These are phyloP conservation scores for Scaptomyza caliginosa DNA, from an alignment of 2,888 invertebrate genomes.

Conservation along the genomic window DNA sequence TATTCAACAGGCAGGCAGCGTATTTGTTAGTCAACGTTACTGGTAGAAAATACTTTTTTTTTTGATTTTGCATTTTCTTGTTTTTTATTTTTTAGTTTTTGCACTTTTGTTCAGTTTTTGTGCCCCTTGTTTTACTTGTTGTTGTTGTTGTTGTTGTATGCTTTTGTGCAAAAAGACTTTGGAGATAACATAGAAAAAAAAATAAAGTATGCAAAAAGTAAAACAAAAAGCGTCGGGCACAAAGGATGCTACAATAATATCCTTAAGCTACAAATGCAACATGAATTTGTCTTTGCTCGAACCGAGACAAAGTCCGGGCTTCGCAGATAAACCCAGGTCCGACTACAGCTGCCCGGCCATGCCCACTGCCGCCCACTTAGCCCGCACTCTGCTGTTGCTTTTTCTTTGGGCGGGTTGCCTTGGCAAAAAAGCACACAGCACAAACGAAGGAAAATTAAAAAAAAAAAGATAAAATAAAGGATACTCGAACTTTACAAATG, in stretches of 20 bases:
- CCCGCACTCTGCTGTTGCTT: constrained; percentile 50
- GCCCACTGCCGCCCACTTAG: constrained; percentile 21
- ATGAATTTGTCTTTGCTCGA: constrained; percentile 74
- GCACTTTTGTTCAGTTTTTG: constrained; percentile 7
- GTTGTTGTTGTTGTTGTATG: constrained; percentile 7
- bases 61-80: constrained; percentile 10
- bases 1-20: too few species aligned
- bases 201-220: constrained; percentile 71
- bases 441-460: constrained; percentile 7
- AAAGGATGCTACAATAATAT: constrained; percentile 77
- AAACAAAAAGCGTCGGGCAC: constrained; percentile 66
- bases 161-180: constrained; percentile 48
- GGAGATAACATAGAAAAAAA: constrained; percentile 25
- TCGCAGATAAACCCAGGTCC: not conserved
- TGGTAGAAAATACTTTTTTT: not conserved
- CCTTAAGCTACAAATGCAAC: constrained; percentile 79
- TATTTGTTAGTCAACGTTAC: not conserved
- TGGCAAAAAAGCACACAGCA: constrained; percentile 36
- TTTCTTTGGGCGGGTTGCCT: constrained; percentile 65
- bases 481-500: constrained; percentile 79
- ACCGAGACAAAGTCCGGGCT: constrained; percentile 20
- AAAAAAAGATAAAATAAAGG: constrained; percentile 51
- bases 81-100: constrained; percentile 27
- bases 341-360: constrained; percentile 3
- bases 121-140: not conserved